Percentiles rank a stretch among this genome's conserved stretches.
These are phyloP conservation scores for Chiloscyllium punctatum DNA, from an alignment of 2,797 vertebrate genomes.

Conservation along the genomic window DNA sequence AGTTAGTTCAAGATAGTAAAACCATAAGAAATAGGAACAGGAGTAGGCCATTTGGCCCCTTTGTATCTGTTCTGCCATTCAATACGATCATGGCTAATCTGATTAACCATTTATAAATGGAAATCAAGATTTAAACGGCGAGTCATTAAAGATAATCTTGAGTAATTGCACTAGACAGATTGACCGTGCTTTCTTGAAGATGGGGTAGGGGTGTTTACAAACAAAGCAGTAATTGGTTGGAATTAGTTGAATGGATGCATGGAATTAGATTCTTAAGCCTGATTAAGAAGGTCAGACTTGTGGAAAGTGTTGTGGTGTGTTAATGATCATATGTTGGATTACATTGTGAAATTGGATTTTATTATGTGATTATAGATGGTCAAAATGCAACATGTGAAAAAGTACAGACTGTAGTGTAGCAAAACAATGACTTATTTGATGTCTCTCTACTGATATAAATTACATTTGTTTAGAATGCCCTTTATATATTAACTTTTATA, in stretches of 20 bases:
- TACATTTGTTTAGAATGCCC: too few relatives aligned
- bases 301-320: not conserved
- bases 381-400: not conserved
- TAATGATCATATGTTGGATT: not conserved
- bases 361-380: not conserved
- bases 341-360: not conserved
- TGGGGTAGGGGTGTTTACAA: constrained; percentile 44
- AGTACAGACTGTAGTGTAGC: not conserved
- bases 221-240: constrained; percentile 31
- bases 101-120: not conserved
- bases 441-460: not conserved
- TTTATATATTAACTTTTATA: not conserved
- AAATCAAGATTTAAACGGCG: not conserved
- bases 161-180: not conserved
- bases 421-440: not conserved
- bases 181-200: not conserved
- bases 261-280: not conserved
- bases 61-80: too few relatives aligned
- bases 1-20: not conserved
- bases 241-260: not conserved
- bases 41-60: too few relatives aligned
- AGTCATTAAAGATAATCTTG: not conserved
- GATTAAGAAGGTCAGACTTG: not conserved
- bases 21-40: too few relatives aligned
- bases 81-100: too few relatives aligned